Base-by-base conservation (phyloP, 1,140 invertebrate genomes). In the Drosophila orosa region DNA sequence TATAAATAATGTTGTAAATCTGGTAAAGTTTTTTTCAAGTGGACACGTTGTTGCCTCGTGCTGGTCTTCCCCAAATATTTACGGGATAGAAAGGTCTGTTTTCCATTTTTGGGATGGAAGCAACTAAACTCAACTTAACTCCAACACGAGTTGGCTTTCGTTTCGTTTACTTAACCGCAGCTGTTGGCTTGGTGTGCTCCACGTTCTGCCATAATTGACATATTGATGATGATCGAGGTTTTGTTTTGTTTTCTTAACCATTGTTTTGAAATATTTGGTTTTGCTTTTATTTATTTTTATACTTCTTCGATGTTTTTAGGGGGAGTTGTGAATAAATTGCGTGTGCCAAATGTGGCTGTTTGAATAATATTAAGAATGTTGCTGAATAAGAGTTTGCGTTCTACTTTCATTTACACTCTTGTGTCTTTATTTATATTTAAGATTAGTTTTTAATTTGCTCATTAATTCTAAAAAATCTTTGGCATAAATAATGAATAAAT, bases 161-260 rank as follows among this genome's bases (percentile, higher is more conserved):
- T 19, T 25, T 27, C 24, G 61, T 79, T 79, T 80, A 35, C 55
- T 75, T 58, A 71, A 61, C 52, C 55, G 37, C 77, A 79, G 56
- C 45, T 79, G 77, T 45, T 19, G 7, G 25, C 19, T 25, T 25
- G 3, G 25, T 19, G 24, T 42, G 22, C 17, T 59, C 44, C 22
- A 52, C 31, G 17, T 15, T 29, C 27, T 44, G 19, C 47, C 13
- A n/a, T 39, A 50, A 74, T 60, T 75, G 17, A 19, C 27, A 63
- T 60, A 60, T 61, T 65, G 61, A 65, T 65, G 61, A 65, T 65
- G 9, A 42, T 60, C 15, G 22, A 24, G 22, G 31, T 24, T 55
- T 33, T 19, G 25, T 40, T 40, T 13, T 22, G 6, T 29, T 29
- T 59, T 13, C 17, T 9, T 22, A 10, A 1, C 10, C 31, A 52